Base-by-base conservation (phyloP, 2,888 invertebrate genomes). In the Heteromurus nitidus region DNA sequence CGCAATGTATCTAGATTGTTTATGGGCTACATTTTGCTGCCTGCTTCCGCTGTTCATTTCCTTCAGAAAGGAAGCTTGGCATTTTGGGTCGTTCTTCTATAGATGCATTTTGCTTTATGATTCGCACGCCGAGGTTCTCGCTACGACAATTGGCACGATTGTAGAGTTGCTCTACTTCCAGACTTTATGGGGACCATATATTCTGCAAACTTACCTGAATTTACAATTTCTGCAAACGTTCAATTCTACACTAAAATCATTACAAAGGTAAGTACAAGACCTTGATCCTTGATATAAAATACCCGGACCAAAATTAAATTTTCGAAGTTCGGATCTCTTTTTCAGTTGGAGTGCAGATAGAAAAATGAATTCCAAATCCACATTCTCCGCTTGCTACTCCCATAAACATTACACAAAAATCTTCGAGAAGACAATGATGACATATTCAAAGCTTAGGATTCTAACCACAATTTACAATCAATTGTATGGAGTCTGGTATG, bases 391-490 rank as follows among this genome's bases (percentile, higher is more conserved):
- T 36, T 36, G 7, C 13, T 36, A 36, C 36, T 9, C 5, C 36
- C 13, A 36, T 5, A 36, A 36, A 36, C 13, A 36, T 36, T 36
- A 36, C 36, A 36, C 36, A 36, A 36, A 36, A 13, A 9, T 13
- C 36, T 13, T 36, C 7, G 36, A 36, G 36, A 36, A 36, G 13
- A 36, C 36, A 13, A 5, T 36, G 36, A 9, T 36, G 36, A 50
- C 53, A 3, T 68, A 50, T 18, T 68, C 68, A 0, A 68, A 68
- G 20, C 20, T 68, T 18, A 26, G 50, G n/a, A 24, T 68, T n/a
- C 26, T 68, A 20, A 9, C 18, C 7, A 68, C 68, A 18, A 20
- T 53, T n/a, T 68, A 50, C 50, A 68, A 68, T 24, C 3, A 30
- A 3, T 11, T 68, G 50, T 68, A 30, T 13, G 50, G 50, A 1